Percentiles rank a stretch among this genome's conserved stretches.
Conservation (phyloP, 2,113 vertebrate genomes). For the Actinemys pallida region DNA sequence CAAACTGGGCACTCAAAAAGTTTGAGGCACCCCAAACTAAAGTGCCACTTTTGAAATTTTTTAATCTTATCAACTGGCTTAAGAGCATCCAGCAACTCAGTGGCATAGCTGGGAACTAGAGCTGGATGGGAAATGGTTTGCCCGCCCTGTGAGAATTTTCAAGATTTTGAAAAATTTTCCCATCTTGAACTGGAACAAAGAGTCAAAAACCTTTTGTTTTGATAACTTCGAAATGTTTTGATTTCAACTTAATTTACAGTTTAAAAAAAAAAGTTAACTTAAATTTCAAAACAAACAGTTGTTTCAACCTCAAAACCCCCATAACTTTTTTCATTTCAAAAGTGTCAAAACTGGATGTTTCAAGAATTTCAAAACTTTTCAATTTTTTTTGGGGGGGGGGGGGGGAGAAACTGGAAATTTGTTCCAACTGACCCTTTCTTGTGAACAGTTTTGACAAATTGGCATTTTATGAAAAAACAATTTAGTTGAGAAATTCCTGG, state of each 20-base stretch:
- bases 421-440: neutral
- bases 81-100: neutral
- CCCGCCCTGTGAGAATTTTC: neutral
- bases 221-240: neutral
- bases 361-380: neutral
- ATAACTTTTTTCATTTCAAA: neutral
- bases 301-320: neutral
- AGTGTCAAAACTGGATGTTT: neutral
- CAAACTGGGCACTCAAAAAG: neutral
- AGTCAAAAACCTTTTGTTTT: neutral
- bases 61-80: neutral
- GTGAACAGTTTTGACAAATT: neutral
- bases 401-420: neutral
- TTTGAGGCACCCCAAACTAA: fast-evolving
- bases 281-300: neutral
- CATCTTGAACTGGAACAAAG: neutral
- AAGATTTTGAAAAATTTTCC: neutral
- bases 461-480: neutral
- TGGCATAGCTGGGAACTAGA: neutral
- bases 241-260: neutral
- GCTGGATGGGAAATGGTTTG: fast-evolving
- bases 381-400: neutral
- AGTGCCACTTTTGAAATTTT: neutral
- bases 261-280: neutral
- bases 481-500: neutral